Percentiles rank a stretch among this genome's conserved stretches.
Conservation (phyloP, 2,888 invertebrate genomes). For the Aphodius sticticus region DNA sequence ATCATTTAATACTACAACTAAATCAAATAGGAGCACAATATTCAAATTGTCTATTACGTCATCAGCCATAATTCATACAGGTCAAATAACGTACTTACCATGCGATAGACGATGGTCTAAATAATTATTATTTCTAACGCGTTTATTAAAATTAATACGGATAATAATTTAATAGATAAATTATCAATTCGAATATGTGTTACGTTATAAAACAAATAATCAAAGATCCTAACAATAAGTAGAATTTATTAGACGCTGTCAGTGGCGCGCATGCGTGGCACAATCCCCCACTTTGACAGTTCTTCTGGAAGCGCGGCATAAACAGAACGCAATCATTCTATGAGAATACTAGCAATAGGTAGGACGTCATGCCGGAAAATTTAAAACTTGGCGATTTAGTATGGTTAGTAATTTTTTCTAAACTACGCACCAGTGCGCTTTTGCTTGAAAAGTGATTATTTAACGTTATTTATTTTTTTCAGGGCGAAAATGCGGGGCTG, state of each 20-base stretch:
- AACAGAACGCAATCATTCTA: conserved; percentile 36
- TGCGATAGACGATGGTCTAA: not conserved
- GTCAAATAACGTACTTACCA: conserved; percentile 6
- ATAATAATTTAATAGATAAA: not conserved
- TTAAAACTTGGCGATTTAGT: conserved; percentile 74
- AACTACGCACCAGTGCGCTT: conserved; percentile 29
- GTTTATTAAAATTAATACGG: not conserved
- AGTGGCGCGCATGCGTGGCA: conserved; percentile 5
- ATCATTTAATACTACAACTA: not conserved
- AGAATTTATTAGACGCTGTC: conserved; percentile 6
- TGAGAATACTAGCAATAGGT: conserved; percentile 22
- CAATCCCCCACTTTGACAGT: conserved; percentile 12
- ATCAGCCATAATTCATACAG: not conserved
- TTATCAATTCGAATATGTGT: not conserved
- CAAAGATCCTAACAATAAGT: not conserved
- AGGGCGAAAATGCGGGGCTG: conserved; percentile 99
- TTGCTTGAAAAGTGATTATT: conserved; percentile 20
- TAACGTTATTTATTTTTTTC: conserved; percentile 55
- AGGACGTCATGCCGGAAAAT: conserved; percentile 62
- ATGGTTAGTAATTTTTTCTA: conserved; percentile 65
- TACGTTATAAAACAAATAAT: conserved; percentile 4
- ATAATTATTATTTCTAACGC: not conserved
- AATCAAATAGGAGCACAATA: not conserved
- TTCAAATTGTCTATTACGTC: not conserved
- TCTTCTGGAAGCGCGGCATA: conserved; percentile 35